phyloP scores from a whole-genome alignment of 1,140 invertebrate genomes.

The Matsumurasca onukii region DNA sequence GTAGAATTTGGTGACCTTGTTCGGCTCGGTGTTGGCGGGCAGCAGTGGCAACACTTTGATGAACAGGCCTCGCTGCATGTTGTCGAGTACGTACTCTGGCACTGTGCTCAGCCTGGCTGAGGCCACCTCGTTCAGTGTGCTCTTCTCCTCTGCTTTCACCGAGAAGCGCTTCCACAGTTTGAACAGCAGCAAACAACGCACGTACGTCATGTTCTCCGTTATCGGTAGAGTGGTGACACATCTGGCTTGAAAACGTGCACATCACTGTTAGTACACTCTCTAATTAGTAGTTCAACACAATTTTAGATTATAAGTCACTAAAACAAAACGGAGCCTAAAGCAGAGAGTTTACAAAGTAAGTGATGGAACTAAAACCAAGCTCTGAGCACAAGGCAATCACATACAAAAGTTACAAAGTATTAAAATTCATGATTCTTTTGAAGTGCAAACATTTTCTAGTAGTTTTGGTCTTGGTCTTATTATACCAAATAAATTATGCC shows the following conservation, averaged over 20 bases:
- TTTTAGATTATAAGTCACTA: no score
- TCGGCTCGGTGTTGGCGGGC: conserved; percentile 28
- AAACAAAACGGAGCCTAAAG: no score
- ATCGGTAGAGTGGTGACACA: background rate
- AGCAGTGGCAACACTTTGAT: conserved; percentile 32
- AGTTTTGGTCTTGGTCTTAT: no score
- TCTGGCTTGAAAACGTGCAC: background rate
- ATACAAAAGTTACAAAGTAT: background rate
- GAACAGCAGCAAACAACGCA: conserved; percentile 39
- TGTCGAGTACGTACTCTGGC: background rate
- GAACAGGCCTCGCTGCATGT: conserved; percentile 14
- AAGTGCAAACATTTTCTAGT: no score
- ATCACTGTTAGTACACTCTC: background rate
- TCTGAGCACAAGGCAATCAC: no score
- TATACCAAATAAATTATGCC: no score
- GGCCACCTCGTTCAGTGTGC: conserved; percentile 35
- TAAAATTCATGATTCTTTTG: background rate
- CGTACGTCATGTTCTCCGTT: conserved; percentile 36
- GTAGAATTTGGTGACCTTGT: conserved; percentile 31
- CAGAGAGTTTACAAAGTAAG: no score
- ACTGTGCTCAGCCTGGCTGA: conserved; percentile 30
- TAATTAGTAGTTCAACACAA: background rate
- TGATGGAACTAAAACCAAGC: no score
- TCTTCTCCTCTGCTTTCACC: conserved; percentile 33
- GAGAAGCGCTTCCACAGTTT: conserved; percentile 41